Evolutionary conservation across 2,888 invertebrate genomes (phyloP), one percentile per base, ranked within the genome.

Genomic region (Salticus scenicus): DNA sequence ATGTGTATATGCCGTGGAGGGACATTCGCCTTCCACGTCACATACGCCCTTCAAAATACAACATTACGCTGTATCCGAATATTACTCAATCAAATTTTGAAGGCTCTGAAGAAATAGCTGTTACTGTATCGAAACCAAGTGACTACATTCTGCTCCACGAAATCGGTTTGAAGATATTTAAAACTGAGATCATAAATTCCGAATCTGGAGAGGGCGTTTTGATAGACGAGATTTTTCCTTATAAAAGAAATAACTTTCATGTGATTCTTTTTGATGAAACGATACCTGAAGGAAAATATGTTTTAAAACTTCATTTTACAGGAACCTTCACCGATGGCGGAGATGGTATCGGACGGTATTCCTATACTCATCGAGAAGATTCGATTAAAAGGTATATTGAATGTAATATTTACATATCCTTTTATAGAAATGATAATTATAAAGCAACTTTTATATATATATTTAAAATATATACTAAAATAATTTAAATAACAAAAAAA

Each of bases 1-100:
- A 79, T 20, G 73, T 82, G 0, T 66, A 72, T 33, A 87, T 82
- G 83, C 83, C 87, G 0, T 87, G 87, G 87, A 70, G 51, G 30
- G 71, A 92, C 73, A 92, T 92, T 87, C 93, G 95, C 63, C 91
- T 96, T 17, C 94, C 95, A 0, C 91, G 90, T 37, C 90, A 92
- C 63, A 91, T 95, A 0, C 90, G 91, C 30, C 96, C 96, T 0
- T 89, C 90, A n/a, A 92, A 93, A 87, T 96, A 96, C 90, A 93
- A 94, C 89, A 91, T 96, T 5, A 92, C 92, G 73, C 91, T 96
- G 37, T 92, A 93, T 89, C 96, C 96, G 0, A 91, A 95, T 89
- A 91, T 95, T 86, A 91, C 92, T 87, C 90, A 92, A 89, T 93
- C 93, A 79, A 90, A 91, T 8, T 94, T 93, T 88, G 89, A 88